A percentile compares a stretch with the other conserved stretches of the same genome.
phyloP scores from a whole-genome alignment of 2,888 invertebrate genomes.

The Ectobius pallidus region DNA sequence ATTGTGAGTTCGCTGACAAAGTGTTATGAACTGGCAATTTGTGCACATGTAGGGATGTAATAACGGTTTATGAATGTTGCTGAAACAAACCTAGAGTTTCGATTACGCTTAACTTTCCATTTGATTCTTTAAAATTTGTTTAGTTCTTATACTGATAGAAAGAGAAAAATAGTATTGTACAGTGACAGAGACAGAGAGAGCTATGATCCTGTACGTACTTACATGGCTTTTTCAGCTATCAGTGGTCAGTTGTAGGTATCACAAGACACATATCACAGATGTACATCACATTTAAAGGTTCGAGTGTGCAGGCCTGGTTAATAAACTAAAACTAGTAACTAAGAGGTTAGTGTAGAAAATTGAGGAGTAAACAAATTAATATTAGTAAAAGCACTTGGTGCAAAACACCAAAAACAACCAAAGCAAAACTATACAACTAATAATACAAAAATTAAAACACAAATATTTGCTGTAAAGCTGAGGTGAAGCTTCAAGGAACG shows the following conservation, averaged over 20 bases:
- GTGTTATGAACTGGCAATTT: no score
- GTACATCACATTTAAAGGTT: slow-evolving; percentile 41
- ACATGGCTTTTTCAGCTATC: slow-evolving; percentile 30
- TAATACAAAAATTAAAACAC: not conserved
- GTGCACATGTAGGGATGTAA: no score
- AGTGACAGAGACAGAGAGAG: no score
- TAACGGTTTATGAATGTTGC: no score
- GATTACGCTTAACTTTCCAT: no score
- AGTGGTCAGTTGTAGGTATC: slow-evolving; percentile 31
- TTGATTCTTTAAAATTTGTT: no score
- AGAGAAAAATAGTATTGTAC: no score
- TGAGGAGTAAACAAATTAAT: slow-evolving; percentile 22
- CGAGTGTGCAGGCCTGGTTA: slow-evolving; percentile 40
- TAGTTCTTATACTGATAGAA: no score
- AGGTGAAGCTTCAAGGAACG: not conserved
- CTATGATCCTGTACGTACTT: slow-evolving; percentile 34
- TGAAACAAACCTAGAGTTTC: no score
- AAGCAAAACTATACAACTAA: slow-evolving; percentile 16
- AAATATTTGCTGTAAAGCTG: not conserved
- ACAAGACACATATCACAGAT: slow-evolving; percentile 38
- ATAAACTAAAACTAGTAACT: slow-evolving; percentile 41
- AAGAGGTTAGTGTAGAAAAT: slow-evolving; percentile 41
- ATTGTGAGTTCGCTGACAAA: no score
- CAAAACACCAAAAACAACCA: slow-evolving; percentile 5
- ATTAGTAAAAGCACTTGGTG: slow-evolving; percentile 29